Base-by-base conservation (phyloP, 1,140 invertebrate genomes). In the Drosophila willistoni region DNA sequence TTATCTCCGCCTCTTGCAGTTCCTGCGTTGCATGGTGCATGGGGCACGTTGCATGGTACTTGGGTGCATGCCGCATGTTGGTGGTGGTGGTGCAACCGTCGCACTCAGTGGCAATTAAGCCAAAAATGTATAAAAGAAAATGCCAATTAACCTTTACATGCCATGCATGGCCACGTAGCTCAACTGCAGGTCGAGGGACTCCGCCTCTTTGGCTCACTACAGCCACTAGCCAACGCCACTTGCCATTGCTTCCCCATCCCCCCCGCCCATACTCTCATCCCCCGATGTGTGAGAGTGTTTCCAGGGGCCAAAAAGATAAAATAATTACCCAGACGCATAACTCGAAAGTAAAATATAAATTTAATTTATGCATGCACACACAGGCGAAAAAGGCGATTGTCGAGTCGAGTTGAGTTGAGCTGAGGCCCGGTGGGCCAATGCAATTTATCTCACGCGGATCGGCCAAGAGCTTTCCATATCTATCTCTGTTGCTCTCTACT, bases 311-410 rank as follows among this genome's bases (percentile, higher is more conserved):
- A 69, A 29, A 89, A 84, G 77, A 87, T 87, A 87, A 89, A 89
- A 90, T 89, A 89, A 89, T 89, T 89, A 89, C 85, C 84, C 85
- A 81, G 81, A 84, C 85, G 85, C 85, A 89, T 89, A 89, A 81
- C 81, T 90, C 84, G 77, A 89, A 87, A 87, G 84, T 89, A 87
- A 87, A 87, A 89, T 89, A 81, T 71, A 82, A 83, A 81, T 76
- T 78, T 78, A 89, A 89, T 84, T 89, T 89, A 89, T 89, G 85
- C 85, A 84, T 73, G 81, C 81, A 78, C 81, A 90, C 80, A 36
- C 64, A 51, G 47, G 59, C 47, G 68, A 56, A 63, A 61, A 69
- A 44, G 57, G 10, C 77, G 56, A 64, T 51, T 51, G 44, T 51
- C 44, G 44, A 63, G 39, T 56, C 51, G 22, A 47, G 42, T 17